A percentile compares a stretch with the other conserved stretches of the same genome.
Evolutionary conservation across 2,797 vertebrate species (phyloP).

Genomic region (Mormyrus proboscirostris): DNA sequence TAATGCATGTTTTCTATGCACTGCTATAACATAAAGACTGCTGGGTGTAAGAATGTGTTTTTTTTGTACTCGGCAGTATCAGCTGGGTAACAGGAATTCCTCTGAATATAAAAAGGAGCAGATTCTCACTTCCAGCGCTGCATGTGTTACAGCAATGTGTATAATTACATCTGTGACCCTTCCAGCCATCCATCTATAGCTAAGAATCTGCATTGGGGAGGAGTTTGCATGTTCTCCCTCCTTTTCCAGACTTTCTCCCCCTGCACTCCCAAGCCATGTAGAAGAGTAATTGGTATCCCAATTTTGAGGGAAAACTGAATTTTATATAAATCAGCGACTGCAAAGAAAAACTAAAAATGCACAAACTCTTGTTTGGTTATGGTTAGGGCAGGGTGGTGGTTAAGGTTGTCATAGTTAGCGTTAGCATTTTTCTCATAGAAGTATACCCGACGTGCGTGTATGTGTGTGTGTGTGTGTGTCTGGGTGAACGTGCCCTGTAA

Average conservation of each 20-base stretch:
- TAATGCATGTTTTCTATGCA: background rate
- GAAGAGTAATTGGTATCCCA: background rate
- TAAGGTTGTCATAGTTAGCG: too few species aligned
- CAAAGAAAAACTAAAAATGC: too few species aligned
- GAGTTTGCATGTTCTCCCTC: background rate
- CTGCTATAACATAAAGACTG: background rate
- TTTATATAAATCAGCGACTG: too few species aligned
- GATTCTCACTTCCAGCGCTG: background rate
- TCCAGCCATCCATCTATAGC: background rate
- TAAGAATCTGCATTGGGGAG: background rate
- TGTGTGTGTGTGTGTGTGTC: too few species aligned
- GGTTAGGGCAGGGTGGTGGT: too few species aligned
- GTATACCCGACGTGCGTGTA: too few species aligned
- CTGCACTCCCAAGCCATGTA: background rate
- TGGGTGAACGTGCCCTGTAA: too few species aligned
- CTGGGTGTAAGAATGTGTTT: background rate
- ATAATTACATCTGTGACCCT: background rate
- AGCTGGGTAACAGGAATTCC: background rate
- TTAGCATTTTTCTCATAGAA: too few species aligned
- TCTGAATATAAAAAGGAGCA: background rate
- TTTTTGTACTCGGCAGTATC: background rate
- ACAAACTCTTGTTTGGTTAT: too few species aligned
- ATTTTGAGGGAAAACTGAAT: too few species aligned
- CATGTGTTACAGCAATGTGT: background rate
- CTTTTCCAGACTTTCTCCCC: background rate